Base-by-base conservation (phyloP, 2,888 invertebrate species). In the Hymenopus coronatus region DNA sequence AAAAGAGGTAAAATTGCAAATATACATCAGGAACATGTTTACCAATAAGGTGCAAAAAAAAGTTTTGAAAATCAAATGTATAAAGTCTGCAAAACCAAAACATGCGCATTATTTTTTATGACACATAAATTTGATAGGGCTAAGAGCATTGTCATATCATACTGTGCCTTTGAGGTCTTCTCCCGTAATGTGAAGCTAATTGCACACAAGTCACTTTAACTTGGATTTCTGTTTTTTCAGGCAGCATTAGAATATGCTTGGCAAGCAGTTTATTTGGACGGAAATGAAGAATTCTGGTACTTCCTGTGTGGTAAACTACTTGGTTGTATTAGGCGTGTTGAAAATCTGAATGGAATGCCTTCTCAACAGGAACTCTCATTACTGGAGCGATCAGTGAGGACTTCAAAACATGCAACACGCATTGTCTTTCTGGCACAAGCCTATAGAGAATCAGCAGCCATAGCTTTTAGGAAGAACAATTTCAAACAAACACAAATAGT, bases 361-460 rank as follows among this genome's bases (percentile, higher is more conserved):
- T 20, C 30, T 9, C 25, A 82, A 27, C 20, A 25, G 27, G 89
- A 89, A 82, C 30, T 89, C 2, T 87, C 86, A 82, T 33, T 88
- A 8, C 82, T 89, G 25, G 89, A 89, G 82, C 28, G 87, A 2
- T 88, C 89, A 12, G 88, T 84, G 14, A 40, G 46, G 28, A 25
- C 88, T 27, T 28, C 87, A 28, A 84, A 82, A 28, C 54, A 87
- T 40, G 82, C 88, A 20, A 87, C 88, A 15, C 88, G 84, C 27
- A 83, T 89, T 2, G 84, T 89, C 2, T 88, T 89, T 81, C 81
- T 89, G 25, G 89, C 89, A 82, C 87, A 89, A 54, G 82, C 84
- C 27, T 89, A 89, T 84, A 82, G 89, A 9, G 89, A 89, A 82
- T 82, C 88, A 27, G 84, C 89, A 33, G 86, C 86, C 30, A 88